These are phyloP conservation scores for Ophthalmotilapia sp. DNA, from an alignment of 2,113 vertebrate genomes.

Conservation along the genomic window DNA sequence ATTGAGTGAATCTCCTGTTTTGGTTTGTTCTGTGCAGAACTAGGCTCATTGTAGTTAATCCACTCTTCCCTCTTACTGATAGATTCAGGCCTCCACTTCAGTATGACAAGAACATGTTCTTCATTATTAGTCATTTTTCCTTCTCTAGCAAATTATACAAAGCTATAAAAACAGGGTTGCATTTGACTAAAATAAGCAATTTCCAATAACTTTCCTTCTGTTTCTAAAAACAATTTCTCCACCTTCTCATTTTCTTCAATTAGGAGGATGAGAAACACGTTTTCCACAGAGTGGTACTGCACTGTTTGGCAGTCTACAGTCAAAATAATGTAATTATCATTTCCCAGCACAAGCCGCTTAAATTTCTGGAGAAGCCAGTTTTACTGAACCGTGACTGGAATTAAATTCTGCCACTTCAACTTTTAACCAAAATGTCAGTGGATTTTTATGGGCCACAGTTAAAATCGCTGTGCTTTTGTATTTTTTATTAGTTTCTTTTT, in stretches of 20 bases:
- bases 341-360: not conserved
- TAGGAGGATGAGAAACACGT: not conserved
- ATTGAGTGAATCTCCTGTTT: not conserved
- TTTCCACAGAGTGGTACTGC: not conserved
- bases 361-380: not conserved
- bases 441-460: not conserved
- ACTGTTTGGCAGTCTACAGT: not conserved
- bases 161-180: not conserved
- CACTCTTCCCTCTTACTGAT: not conserved
- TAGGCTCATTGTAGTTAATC: not conserved
- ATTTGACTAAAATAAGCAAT: not conserved
- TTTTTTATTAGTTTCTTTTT: not conserved
- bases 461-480: not conserved
- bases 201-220: not conserved
- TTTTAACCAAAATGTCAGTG: not conserved
- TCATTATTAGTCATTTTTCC: not conserved
- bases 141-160: not conserved
- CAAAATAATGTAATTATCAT: not conserved
- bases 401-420: not conserved
- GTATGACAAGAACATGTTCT: not conserved
- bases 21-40: not conserved
- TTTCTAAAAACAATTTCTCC: not conserved
- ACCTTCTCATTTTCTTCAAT: conserved; percentile 7
- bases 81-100: not conserved
- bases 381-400: not conserved